phyloP scores from a whole-genome alignment of 2,888 invertebrate genomes.

The Rhagonycha fulva region DNA sequence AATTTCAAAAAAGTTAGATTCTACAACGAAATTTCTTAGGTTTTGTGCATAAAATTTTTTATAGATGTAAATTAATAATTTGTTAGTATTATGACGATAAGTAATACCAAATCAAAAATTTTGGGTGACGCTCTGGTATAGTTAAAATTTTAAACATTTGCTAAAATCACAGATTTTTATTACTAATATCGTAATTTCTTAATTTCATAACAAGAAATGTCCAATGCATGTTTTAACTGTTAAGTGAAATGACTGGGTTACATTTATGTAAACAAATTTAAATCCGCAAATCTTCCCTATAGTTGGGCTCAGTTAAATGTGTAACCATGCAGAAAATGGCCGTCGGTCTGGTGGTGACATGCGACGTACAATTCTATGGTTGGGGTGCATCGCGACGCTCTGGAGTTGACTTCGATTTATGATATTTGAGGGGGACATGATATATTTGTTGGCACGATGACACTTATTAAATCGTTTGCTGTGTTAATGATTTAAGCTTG shows the following conservation, averaged over 20 bases:
- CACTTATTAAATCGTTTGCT: slow-evolving; percentile 56
- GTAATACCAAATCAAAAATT: too few species aligned
- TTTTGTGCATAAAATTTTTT: too few species aligned
- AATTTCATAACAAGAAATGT: neutral
- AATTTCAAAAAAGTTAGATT: too few species aligned
- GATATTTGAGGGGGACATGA: slow-evolving; percentile 44
- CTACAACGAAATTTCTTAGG: too few species aligned
- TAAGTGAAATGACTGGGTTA: neutral
- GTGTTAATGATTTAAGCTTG: slow-evolving; percentile 44
- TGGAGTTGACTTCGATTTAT: slow-evolving; percentile 54
- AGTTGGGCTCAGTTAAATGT: slow-evolving; percentile 36
- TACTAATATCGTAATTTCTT: too few species aligned
- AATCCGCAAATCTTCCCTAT: slow-evolving; percentile 23
- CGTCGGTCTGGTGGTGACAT: slow-evolving; percentile 54
- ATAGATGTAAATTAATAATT: too few species aligned
- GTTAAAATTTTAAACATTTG: too few species aligned
- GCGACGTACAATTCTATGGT: slow-evolving; percentile 51
- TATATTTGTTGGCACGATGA: slow-evolving; percentile 52
- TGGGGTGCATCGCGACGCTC: slow-evolving; percentile 37
- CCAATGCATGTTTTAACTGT: neutral
- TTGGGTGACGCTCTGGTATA: too few species aligned
- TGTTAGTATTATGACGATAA: too few species aligned
- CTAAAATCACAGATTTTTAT: too few species aligned
- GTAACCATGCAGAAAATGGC: slow-evolving; percentile 54
- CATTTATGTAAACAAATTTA: slow-evolving; percentile 20